Evolutionary conservation across 2,888 invertebrate species (phyloP), one percentile per base, ranked within the genome.

Genomic region (Chironomus riparius): DNA sequence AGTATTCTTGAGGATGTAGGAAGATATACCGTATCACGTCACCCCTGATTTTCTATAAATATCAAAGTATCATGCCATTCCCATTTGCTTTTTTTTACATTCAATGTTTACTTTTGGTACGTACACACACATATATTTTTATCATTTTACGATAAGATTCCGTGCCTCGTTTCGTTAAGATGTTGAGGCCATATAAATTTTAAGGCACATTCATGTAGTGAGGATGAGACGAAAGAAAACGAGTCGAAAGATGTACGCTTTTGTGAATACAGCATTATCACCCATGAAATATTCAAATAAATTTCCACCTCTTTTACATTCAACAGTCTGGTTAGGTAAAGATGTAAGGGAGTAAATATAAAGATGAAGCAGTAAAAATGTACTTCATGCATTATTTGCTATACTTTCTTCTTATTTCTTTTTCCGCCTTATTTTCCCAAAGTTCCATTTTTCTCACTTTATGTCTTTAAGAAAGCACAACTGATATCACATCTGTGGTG

Each of bases 201-300:
- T 62, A 47, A 28, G 22, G 21, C 13, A 74, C 65, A 21, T 21
- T 65, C 65, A 65, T 13, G n/a, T 65, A 48, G 68, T 47, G 18
- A 28, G 13, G 2, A 68, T 68, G 68, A 28, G 24, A 65, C 13
- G 21, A 62, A 7, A 47, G 47, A 65, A 65, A 22, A 18, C 1
- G 21, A 62, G 62, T n/a, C 7, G 24, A 2, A 65, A 21, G 65
- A 65, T 38, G 38, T 38, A 38, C 38, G 65, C 13, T 65, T 56
- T 21, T 65, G 21, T 65, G 65, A 21, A 24, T 65, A 21, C 21
- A 65, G 47, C 72, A 74, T 74, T 74, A 74, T 74, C 74, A 62
- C n/a, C 68, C 74, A 48, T 74, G 62, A 74, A 74, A 74, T 47
- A 74, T 74, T 74, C 74, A 74, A 68, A 74, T 74, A 68, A 68